Evolutionary conservation across 64 coral and sea anemone genomes (phyloP).

Genomic region (Stichodactyla mertensii): DNA sequence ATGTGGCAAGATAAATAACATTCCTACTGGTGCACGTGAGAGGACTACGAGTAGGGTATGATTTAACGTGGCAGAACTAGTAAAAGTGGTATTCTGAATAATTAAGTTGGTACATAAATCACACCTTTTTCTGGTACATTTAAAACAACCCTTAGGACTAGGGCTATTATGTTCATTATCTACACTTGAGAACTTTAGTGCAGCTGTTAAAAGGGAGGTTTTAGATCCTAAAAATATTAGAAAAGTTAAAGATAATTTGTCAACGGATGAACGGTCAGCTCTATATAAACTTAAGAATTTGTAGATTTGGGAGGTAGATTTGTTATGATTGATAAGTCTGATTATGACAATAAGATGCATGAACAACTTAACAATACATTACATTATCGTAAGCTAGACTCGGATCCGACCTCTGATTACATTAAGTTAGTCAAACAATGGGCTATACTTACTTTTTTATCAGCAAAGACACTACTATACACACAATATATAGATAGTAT

Average conservation of each 20-base stretch:
- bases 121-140: no score
- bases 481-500: no score
- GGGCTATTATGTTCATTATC: no score
- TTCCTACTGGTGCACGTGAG: no score
- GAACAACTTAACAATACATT: conserved; percentile 22
- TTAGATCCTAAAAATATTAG: neutral
- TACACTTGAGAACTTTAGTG: neutral
- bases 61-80: no score
- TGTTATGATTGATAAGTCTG: conserved; percentile 27
- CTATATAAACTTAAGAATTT: conserved; percentile 40
- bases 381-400: conserved; percentile 25
- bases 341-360: conserved; percentile 47
- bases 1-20: no score
- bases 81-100: no score
- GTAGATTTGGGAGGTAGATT: neutral
- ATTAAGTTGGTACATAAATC: no score
- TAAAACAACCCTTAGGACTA: no score
- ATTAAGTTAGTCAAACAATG: conserved; percentile 6
- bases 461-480: no score
- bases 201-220: neutral
- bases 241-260: conserved; percentile 12
- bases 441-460: no score
- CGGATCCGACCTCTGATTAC: neutral
- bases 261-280: conserved; percentile 17
- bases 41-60: no score